phyloP scores from a whole-genome alignment of 2,113 vertebrate species.

The Potamarius usumacintae region DNA sequence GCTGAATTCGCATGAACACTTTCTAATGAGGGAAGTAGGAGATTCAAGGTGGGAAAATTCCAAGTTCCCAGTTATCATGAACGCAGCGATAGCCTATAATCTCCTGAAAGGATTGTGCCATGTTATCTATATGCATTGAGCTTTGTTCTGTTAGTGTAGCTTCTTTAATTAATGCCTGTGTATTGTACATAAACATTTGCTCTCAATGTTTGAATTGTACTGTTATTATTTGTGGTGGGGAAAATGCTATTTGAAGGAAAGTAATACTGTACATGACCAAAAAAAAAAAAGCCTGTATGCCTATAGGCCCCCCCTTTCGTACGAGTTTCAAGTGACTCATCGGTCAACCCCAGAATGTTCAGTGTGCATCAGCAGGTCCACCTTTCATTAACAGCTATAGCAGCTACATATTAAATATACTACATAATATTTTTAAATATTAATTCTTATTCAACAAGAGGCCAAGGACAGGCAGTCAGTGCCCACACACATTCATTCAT shows the following conservation, averaged over 20 bases:
- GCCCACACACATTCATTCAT: slow-evolving; percentile 4
- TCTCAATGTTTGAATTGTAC: not conserved
- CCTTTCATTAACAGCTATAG: not conserved
- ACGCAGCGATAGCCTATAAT: not conserved
- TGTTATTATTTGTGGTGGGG: not conserved
- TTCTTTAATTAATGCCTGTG: not conserved
- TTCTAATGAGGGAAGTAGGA: not conserved
- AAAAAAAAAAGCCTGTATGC: no score
- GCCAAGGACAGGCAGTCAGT: not conserved
- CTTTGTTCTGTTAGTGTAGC: not conserved
- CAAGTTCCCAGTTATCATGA: not conserved
- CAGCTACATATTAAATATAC: slow-evolving; percentile 2
- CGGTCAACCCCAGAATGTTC: not conserved
- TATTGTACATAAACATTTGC: not conserved
- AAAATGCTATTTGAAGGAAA: not conserved
- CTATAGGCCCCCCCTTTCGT: not conserved
- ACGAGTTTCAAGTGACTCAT: not conserved
- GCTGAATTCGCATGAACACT: not conserved
- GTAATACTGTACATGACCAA: not conserved
- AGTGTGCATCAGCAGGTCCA: slow-evolving; percentile 3
- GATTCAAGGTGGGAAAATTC: not conserved
- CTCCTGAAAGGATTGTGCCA: not conserved
- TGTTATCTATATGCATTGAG: not conserved
- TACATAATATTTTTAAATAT: slow-evolving; percentile 10
- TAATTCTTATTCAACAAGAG: slow-evolving; percentile 40